Evolutionary conservation across 2,113 vertebrate genomes (phyloP), one percentile per base, ranked within the genome.

Genomic region (Triplophysa rosa): DNA sequence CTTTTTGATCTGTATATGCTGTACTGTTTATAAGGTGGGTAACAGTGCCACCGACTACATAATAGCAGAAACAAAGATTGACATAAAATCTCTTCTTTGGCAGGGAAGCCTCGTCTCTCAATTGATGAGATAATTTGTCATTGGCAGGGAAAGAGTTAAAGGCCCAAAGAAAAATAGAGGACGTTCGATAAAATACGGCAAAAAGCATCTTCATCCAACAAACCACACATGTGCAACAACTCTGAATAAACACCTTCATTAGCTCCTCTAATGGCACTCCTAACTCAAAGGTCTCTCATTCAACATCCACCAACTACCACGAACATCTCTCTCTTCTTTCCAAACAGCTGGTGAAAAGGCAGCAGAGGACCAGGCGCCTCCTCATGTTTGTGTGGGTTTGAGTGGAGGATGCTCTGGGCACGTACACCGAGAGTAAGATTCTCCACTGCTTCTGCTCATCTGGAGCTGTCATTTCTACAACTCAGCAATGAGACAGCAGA

Each of bases 401-500:
- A 54, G 40, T 54, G 67, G 77, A 29, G 19, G 24, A 52, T 68
- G 52, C 64, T 73, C 67, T 63, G 58, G 59, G 56, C 42, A 52
- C 24, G 29, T 12, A 37, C 58, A 63, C n/a, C 0, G 1, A 37
- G 37, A 49, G 47, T 75, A 29, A 61, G 42, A 67, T 63, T 74
- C 52, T 67, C 42, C 16, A 21, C 24, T 29, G 45, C 56, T 73
- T n/a, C 40, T 63, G 56, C 63, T 74, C 72, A 75, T 80, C 58
- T 65, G n/a, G 7, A 64, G 47, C 64, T n/a, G 6, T 68, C 26
- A 29, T 83, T 40, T 54, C 42, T 79, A 8, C 67, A 40, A 14
- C 16, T 63, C 24, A 6, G 12, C 61, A 33, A 42, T 61, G 23
- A 79, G 33, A 1, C 42, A 52, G 8, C 26, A 68, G 14, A 42